Evolutionary conservation across 1,140 invertebrate species (phyloP).

Genomic region (Pseudomyrmex pallidus): DNA sequence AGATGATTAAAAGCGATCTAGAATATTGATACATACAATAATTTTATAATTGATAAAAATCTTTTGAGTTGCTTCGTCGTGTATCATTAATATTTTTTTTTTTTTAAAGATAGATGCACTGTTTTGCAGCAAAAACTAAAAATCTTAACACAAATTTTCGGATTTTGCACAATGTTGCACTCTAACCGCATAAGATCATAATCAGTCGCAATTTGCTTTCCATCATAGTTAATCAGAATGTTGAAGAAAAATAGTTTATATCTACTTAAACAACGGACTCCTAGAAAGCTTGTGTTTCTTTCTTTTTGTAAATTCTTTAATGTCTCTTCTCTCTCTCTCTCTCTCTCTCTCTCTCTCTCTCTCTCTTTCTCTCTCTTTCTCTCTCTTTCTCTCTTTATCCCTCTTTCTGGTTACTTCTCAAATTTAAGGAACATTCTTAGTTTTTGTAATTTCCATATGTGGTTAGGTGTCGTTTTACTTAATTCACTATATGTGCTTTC

Average conservation of each 20-base stretch:
- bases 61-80: not conserved
- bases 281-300: not conserved
- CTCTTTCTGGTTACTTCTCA: too few species aligned
- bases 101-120: not conserved
- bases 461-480: too few species aligned
- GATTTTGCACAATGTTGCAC: not conserved
- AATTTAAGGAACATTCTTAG: not conserved
- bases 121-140: not conserved
- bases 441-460: not conserved
- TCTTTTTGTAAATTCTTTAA: not conserved
- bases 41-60: not conserved
- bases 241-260: not conserved
- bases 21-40: not conserved
- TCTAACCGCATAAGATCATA: not conserved
- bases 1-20: not conserved
- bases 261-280: not conserved
- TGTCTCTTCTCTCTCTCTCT: not conserved
- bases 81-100: not conserved
- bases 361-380: too few species aligned
- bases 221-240: not conserved
- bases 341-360: not conserved
- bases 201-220: not conserved
- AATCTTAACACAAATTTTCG: not conserved
- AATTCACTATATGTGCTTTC: not conserved
- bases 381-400: not conserved